Percentiles rank a stretch among this genome's conserved stretches.
Conservation (phyloP, 2,113 vertebrate species). For the Psettodes erumei region DNA sequence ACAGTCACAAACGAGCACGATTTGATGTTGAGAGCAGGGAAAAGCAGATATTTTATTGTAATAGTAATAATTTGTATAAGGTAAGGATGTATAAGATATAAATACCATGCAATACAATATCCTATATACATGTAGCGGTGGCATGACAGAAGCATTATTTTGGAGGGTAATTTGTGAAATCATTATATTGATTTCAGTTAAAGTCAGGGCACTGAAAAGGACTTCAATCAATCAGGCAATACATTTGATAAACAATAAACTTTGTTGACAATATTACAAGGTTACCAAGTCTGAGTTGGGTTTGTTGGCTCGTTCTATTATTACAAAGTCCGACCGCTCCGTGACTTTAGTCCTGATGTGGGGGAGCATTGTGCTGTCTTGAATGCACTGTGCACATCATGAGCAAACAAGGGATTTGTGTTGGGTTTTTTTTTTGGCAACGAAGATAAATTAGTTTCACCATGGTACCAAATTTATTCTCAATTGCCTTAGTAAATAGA, state of each 20-base stretch:
- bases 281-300: no score
- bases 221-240: conserved; percentile 28
- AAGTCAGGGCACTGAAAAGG: conserved; percentile 1
- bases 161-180: not conserved
- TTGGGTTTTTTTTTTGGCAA: not conserved
- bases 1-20: conserved; percentile 28
- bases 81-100: not conserved
- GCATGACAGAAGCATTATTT: not conserved
- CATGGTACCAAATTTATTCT: not conserved
- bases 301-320: not conserved
- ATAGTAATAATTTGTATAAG: not conserved
- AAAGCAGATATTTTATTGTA: not conserved
- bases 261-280: not conserved
- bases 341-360: not conserved
- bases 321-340: not conserved
- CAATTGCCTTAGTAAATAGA: not conserved
- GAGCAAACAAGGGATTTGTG: not conserved
- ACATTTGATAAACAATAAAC: not conserved
- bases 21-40: conserved; percentile 23
- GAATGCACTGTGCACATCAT: not conserved
- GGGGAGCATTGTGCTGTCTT: not conserved
- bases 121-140: no score
- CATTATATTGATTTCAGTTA: not conserved
- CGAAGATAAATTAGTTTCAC: no score
- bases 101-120: not conserved